Base-by-base conservation (phyloP, 2,113 vertebrate species). In the Cettia cetti region DNA sequence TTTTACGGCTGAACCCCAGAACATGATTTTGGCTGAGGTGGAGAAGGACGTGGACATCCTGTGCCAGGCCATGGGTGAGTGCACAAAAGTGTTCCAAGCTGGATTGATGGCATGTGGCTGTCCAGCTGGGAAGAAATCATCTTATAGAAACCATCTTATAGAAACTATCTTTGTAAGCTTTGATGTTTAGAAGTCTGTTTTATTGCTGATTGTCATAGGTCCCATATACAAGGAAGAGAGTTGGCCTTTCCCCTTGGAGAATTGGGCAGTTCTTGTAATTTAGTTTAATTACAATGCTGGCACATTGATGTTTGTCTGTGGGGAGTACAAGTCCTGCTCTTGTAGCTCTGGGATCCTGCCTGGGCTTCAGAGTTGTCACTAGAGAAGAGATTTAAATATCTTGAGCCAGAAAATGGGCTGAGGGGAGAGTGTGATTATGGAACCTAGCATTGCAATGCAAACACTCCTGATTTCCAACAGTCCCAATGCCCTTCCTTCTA, bases 1-100 rank as follows among this genome's bases (percentile, higher is more conserved):
- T 90, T 98, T 99, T 31, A 98, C 98, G 3, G 92, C 97, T 18
- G 98, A 99, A 42, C 99, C 99, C 0, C 97, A 97, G 80, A 97
- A 82, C 6, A 98, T 98, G 94, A 98, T 98, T 83, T 88, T 98
- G 52, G 98, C 95, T 7, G 98, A 99, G 56, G 98, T 97, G n/a
- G 99, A 99, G 89, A 98, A 98, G 85, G 99, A 97, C 0, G 97
- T 99, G 85, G 98, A 99, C 56, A 98, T 99, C 72, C 95, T 95
- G 11, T 99, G 99, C 95, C 97, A 97, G 82, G 99, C 98, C 11
- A 98, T 98, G 98, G 99, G 99, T 99, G 96, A 98, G 97, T 94
- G 30, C 56, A 49, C 49, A 50, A 6, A 11, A 0, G 2, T 15
- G 7, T 49, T 37, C 8, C 1, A 6, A 1, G 26, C 4, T 5